Evolutionary conservation across 2,888 invertebrate genomes (phyloP).

Genomic region (Apantesis nais): DNA sequence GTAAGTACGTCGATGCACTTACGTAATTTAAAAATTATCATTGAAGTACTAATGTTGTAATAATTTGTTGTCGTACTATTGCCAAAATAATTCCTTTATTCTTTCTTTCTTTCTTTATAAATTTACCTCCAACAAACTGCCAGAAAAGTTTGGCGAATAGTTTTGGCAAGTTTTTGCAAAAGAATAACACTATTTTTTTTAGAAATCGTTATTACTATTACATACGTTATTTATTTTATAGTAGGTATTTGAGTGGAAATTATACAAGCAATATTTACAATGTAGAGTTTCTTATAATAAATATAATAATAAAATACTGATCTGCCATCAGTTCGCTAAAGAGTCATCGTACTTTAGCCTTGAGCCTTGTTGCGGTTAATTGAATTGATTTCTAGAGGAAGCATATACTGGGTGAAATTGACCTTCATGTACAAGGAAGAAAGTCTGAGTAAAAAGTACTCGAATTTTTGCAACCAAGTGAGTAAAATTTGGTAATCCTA

Average conservation of each 20-base stretch:
- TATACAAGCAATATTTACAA: not conserved
- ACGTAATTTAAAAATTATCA: no score
- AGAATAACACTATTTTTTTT: no score
- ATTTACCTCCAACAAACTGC: no score
- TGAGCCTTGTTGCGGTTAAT: not conserved
- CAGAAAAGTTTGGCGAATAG: no score
- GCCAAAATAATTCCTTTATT: no score
- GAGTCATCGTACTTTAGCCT: constrained; percentile 1
- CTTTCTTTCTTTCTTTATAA: no score
- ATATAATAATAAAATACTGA: not conserved
- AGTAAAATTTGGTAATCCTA: not conserved
- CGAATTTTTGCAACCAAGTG: not conserved
- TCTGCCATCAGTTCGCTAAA: not conserved
- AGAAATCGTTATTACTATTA: not conserved
- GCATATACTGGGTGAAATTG: not conserved
- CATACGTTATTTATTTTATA: not conserved
- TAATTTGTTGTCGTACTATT: no score
- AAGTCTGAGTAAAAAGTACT: not conserved
- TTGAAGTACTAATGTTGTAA: no score
- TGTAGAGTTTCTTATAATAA: not conserved
- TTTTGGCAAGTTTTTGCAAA: no score
- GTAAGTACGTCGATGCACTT: no score
- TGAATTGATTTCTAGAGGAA: not conserved
- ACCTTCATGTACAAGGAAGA: not conserved
- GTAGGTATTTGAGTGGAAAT: not conserved